Evolutionary conservation across 1,140 invertebrate genomes (phyloP), one percentile per base, ranked within the genome.

Genomic region (Bombus cullumanus): DNA sequence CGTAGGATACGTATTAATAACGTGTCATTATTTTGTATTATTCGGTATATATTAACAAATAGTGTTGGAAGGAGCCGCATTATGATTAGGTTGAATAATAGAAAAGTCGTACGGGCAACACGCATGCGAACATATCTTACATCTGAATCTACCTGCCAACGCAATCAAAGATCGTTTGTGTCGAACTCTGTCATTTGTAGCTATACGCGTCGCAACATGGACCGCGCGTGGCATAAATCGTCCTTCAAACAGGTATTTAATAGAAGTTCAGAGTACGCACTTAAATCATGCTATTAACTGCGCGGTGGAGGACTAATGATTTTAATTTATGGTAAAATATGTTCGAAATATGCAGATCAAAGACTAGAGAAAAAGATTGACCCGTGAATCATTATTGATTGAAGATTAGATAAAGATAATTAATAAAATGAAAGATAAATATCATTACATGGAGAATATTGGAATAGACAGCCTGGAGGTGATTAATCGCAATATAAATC

Each of bases 151-250:
- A 69, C n/a, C 74, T 77, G 43, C 53, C 43, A 66, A n/a, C 39
- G 81, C 62, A 69, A 77, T 83, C 81, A 77, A 77, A 83, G 62
- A 83, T 77, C 74, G 34, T 75, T 83, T 69, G 81, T 68, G 62
- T 69, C 81, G 73, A 77, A 83, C 81, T 77, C 81, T 57, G 62
- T 83, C 73, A 83, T 77, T 83, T 83, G 73, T 76, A n/a, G 1
- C 28, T 62, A 68, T 41, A 57, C 34, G 39, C 47, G 73, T 66
- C 73, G 41, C 62, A 73, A 53, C 81, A 76, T 77, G 62, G 74
- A n/a, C 43, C 53, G 62, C 64, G n/a, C 62, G 74, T 69, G 62
- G 73, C 62, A 76, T 59, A 84, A 84, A 84, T 84, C 64, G 82
- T 71, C 66, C 53, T 43, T 78, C 75, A 53, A 59, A 57, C 9